Conservation (phyloP, 2,113 vertebrate species). For the Callorhinus ursinus region DNA sequence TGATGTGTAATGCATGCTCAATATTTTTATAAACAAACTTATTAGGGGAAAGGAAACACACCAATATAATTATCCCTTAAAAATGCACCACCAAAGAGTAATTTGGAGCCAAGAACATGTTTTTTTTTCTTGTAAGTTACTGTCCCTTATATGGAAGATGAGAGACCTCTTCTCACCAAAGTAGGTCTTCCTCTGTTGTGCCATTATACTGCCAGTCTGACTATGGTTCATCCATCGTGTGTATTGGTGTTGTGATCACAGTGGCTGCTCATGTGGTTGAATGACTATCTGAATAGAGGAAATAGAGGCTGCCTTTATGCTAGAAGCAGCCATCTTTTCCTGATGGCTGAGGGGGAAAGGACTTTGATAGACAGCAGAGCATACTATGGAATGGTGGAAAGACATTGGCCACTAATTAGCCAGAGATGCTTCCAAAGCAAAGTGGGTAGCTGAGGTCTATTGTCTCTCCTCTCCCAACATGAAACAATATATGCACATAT, state of each 20-base stretch:
- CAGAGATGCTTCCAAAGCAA: neutral
- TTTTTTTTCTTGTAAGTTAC: constrained; percentile 72
- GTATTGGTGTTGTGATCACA: neutral
- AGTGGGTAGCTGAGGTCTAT: neutral
- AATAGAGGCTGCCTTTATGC: constrained; percentile 36
- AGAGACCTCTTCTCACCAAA: constrained; percentile 2
- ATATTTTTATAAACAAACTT: constrained; percentile 83
- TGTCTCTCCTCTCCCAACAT: neutral
- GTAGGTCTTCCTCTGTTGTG: constrained; percentile 19
- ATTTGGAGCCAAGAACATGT: neutral
- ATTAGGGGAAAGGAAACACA: constrained; percentile 68
- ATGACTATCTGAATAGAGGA: constrained; percentile 16
- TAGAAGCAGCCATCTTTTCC: constrained; percentile 40
- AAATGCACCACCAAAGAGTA: constrained; percentile 47
- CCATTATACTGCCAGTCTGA: neutral
- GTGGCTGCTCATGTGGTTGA: neutral
- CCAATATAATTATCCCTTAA: constrained; percentile 67
- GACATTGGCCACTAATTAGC: neutral
- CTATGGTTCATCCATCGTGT: neutral
- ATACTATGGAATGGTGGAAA: neutral
- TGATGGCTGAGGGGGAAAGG: neutral
- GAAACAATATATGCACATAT: neutral
- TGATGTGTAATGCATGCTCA: constrained; percentile 80
- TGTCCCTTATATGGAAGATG: constrained; percentile 54
- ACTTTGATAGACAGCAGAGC: constrained; percentile 23